A percentile compares a stretch with the other conserved stretches of the same genome.
Conservation (phyloP, 2,113 vertebrate genomes). For the Pantherophis guttatus region DNA sequence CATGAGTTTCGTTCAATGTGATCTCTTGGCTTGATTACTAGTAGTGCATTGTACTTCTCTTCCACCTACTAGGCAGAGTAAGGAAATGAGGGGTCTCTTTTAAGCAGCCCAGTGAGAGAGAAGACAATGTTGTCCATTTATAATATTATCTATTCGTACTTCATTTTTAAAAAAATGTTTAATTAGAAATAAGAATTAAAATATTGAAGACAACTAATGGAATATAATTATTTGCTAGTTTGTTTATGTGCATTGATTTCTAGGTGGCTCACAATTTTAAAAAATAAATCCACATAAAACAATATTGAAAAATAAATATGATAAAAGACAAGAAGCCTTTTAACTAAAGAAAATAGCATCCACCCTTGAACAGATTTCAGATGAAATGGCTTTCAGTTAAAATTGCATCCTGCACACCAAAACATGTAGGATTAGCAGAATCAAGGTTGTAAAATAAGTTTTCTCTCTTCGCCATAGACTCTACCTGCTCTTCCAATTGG, state of each 20-base stretch:
- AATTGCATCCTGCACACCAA: not conserved
- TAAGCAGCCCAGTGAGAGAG: not conserved
- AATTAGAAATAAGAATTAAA: not conserved
- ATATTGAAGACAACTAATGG: not conserved
- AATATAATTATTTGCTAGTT: not conserved
- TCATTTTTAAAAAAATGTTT: not conserved
- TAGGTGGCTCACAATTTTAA: not conserved
- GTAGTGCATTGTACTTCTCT: not conserved
- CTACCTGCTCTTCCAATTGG: not conserved
- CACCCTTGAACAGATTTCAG: not conserved
- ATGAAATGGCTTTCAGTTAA: not conserved
- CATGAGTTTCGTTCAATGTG: constrained; percentile 1
- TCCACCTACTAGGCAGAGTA: not conserved
- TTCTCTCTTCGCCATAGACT: not conserved
- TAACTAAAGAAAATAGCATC: not conserved
- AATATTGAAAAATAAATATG: not conserved
- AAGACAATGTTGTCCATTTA: not conserved
- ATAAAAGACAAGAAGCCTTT: not conserved
- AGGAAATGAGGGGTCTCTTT: not conserved
- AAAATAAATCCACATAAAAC: not conserved
- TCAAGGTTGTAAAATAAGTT: not conserved
- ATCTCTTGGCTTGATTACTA: not conserved
- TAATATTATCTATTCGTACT: not conserved
- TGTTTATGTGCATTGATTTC: not conserved
- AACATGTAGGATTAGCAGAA: not conserved